phyloP scores from a whole-genome alignment of 1,140 invertebrate genomes.

The Trissolcus basalis region DNA sequence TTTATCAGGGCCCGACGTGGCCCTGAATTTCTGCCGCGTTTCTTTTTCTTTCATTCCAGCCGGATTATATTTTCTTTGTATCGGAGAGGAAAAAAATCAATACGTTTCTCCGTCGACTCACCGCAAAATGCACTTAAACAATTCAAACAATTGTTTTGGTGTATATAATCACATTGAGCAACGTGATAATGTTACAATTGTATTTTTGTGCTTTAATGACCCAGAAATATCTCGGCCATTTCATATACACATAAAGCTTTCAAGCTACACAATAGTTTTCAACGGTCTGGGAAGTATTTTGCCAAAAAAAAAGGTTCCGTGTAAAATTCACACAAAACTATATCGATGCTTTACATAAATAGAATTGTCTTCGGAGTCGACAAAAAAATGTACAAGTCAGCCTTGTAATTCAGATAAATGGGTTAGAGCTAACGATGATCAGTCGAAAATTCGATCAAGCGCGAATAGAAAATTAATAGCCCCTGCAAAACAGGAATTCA shows the following conservation, averaged over 20 bases:
- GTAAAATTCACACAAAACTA: background rate
- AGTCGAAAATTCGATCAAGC: too few species aligned
- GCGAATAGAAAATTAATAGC: too few species aligned
- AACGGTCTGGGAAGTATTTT: background rate
- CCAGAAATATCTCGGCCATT: slow-evolving; percentile 52
- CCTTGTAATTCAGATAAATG: too few species aligned
- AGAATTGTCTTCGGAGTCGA: background rate
- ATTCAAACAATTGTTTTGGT: slow-evolving; percentile 30
- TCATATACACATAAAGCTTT: slow-evolving; percentile 30
- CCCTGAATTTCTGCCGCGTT: too few species aligned
- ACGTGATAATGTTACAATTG: slow-evolving; percentile 41
- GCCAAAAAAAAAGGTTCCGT: background rate
- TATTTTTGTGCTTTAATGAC: slow-evolving; percentile 52
- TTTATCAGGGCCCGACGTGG: too few species aligned
- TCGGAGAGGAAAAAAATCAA: slow-evolving; percentile 16
- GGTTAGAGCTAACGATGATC: too few species aligned
- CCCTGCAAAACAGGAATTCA: too few species aligned
- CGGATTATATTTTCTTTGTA: background rate
- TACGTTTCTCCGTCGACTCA: slow-evolving; percentile 6
- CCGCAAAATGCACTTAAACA: slow-evolving; percentile 11
- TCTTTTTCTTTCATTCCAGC: background rate
- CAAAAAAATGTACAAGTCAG: too few species aligned
- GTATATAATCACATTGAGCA: slow-evolving; percentile 22
- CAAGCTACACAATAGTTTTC: slow-evolving; percentile 23
- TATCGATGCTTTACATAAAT: background rate